A percentile compares a stretch with the other conserved stretches of the same genome.
phyloP scores from a whole-genome alignment of 1,140 invertebrate species.

The Subanguina moxae region DNA sequence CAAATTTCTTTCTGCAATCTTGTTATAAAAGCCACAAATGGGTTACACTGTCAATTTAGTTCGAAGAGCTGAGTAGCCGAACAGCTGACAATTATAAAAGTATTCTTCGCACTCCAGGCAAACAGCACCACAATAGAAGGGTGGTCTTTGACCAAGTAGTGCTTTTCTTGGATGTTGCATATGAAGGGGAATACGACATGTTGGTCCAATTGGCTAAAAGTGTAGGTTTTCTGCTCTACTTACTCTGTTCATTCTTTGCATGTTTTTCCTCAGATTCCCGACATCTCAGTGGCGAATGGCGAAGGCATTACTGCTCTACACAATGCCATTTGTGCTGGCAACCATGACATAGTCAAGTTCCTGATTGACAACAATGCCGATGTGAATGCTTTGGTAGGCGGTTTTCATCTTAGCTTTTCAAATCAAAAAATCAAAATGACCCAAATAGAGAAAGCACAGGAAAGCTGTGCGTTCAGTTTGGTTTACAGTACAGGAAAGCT shows the following conservation, averaged over 20 bases:
- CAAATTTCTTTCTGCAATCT: too few relatives aligned
- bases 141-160: conserved; percentile 97
- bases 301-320: conserved; percentile 95
- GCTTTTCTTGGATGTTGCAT: conserved; percentile 86
- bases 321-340: conserved; percentile 97
- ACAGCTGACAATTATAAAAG: conserved; percentile 20
- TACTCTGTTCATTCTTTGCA: neutral
- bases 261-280: conserved; percentile 62
- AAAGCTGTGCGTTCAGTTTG: too few relatives aligned
- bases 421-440: neutral
- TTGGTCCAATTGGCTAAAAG: conserved; percentile 89
- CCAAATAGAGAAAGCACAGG: too few relatives aligned
- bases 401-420: neutral
- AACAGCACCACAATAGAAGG: conserved; percentile 62
- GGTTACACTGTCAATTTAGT: conserved; percentile 33
- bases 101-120: conserved; percentile 17
- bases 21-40: too few relatives aligned
- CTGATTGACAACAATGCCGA: conserved; percentile 95
- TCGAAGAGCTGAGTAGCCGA: conserved; percentile 20
- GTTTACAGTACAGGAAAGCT: too few relatives aligned
- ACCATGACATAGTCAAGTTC: conserved; percentile 95
- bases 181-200: conserved; percentile 93
- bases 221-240: conserved; percentile 63
- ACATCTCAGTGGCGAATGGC: conserved; percentile 92
- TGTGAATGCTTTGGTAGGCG: conserved; percentile 86